Evolutionary conservation across 2,888 invertebrate species (phyloP).

Genomic region (Ceriagrion tenellum): DNA sequence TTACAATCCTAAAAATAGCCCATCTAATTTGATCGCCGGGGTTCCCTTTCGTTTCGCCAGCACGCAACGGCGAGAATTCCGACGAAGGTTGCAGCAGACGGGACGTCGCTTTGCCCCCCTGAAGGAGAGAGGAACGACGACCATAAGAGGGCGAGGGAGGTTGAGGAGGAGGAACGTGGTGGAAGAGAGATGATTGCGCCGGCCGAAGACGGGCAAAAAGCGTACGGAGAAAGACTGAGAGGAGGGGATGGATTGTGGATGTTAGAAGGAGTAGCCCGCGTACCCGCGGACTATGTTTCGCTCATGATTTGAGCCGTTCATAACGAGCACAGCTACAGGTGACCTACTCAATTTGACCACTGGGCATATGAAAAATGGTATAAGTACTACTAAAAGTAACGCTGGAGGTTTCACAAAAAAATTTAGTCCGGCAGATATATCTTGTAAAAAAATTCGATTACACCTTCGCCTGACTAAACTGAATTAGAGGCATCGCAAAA

Average conservation of each 20-base stretch:
- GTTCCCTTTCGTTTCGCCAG: slow-evolving; percentile 21
- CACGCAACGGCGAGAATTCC: slow-evolving; percentile 7
- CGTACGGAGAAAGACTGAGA: not conserved
- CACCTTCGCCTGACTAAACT: too few relatives aligned
- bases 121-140: not conserved
- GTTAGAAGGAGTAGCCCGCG: not conserved
- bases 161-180: not conserved
- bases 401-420: too few relatives aligned
- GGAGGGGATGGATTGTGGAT: not conserved
- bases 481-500: too few relatives aligned
- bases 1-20: not conserved
- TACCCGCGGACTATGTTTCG: not conserved
- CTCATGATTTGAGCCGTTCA: too few relatives aligned
- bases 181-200: not conserved
- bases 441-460: too few relatives aligned
- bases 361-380: too few relatives aligned
- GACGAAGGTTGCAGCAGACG: slow-evolving; percentile 23
- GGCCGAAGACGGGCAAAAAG: not conserved
- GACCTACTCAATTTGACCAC: too few relatives aligned
- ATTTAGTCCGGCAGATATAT: too few relatives aligned
- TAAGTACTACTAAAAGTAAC: too few relatives aligned
- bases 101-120: not conserved
- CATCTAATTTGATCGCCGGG: not conserved
- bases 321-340: too few relatives aligned
- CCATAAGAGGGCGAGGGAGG: not conserved